Evolutionary conservation across 2,888 invertebrate species (phyloP).

Genomic region (Nomada hirtipes): DNA sequence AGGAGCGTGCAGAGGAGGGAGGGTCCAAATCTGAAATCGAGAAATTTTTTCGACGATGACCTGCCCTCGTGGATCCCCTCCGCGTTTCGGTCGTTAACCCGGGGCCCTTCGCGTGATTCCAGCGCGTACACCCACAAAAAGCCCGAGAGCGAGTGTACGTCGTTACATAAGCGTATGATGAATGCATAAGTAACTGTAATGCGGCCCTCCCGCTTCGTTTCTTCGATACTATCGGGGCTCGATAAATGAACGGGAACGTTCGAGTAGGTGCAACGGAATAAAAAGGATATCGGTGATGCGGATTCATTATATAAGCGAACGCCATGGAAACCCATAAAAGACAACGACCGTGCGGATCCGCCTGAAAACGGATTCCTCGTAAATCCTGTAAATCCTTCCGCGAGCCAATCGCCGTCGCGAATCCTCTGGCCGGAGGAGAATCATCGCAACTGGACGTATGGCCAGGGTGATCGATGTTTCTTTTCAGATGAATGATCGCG

Average conservation of each 20-base stretch:
- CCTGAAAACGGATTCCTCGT: constrained; percentile 25
- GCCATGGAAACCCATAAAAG: constrained; percentile 32
- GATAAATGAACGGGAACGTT: constrained; percentile 34
- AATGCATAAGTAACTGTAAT: constrained; percentile 63
- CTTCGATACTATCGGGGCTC: constrained; percentile 37
- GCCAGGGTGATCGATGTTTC: constrained; percentile 42
- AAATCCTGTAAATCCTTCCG: constrained; percentile 12
- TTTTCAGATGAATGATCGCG: constrained; percentile 38
- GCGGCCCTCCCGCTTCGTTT: constrained; percentile 41
- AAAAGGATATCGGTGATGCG: constrained; percentile 6
- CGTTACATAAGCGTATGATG: constrained; percentile 61
- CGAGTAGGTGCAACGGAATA: constrained; percentile 28
- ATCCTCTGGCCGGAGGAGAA: constrained; percentile 6
- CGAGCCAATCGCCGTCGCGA: constrained; percentile 13
- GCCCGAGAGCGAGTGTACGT: constrained; percentile 11
- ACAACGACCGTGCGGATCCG: constrained; percentile 36
- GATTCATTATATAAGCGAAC: constrained; percentile 37
- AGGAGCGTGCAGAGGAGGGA: constrained; percentile 2
- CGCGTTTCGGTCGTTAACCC: constrained; percentile 72
- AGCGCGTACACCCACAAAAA: constrained; percentile 48
- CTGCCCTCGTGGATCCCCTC: constrained; percentile 48
- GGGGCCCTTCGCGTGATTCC: constrained; percentile 63
- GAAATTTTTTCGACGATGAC: constrained; percentile 58
- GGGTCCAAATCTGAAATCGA: constrained; percentile 47
- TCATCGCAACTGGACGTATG: constrained; percentile 53